Evolutionary conservation across 2,113 vertebrate species (phyloP).

Genomic region (Brienomyrus longianalis): DNA sequence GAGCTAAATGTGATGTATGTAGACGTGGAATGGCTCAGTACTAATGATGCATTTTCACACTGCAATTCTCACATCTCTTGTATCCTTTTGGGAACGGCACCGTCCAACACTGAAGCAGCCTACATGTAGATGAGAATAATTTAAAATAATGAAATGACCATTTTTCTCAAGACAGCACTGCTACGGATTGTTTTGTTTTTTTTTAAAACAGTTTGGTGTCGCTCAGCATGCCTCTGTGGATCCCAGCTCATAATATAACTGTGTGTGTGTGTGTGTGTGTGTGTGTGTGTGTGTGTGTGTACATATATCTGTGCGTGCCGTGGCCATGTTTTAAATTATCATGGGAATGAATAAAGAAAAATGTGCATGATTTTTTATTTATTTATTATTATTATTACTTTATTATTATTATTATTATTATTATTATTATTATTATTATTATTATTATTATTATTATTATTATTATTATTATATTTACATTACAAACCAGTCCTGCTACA

Average conservation of each 20-base stretch:
- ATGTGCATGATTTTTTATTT: too few relatives aligned
- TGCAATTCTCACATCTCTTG: neutral
- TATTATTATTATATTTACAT: neutral
- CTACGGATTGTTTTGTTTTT: neutral
- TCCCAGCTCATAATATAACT: neutral
- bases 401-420: too few relatives aligned
- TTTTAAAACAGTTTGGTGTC: neutral
- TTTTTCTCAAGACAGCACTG: neutral
- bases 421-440: too few relatives aligned
- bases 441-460: too few relatives aligned
- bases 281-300: too few relatives aligned
- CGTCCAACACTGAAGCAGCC: neutral
- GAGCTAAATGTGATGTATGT: neutral
- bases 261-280: neutral
- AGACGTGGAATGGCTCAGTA: neutral
- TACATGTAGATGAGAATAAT: neutral
- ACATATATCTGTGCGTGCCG: too few relatives aligned
- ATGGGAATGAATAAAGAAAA: neutral
- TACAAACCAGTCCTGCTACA: neutral
- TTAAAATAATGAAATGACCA: neutral
- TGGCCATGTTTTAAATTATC: neutral
- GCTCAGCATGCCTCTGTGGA: neutral
- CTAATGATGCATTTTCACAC: neutral
- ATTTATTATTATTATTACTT: neutral
- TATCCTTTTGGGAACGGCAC: neutral